phyloP scores from a whole-genome alignment of 2,888 invertebrate genomes.

The Perdita meconis region DNA sequence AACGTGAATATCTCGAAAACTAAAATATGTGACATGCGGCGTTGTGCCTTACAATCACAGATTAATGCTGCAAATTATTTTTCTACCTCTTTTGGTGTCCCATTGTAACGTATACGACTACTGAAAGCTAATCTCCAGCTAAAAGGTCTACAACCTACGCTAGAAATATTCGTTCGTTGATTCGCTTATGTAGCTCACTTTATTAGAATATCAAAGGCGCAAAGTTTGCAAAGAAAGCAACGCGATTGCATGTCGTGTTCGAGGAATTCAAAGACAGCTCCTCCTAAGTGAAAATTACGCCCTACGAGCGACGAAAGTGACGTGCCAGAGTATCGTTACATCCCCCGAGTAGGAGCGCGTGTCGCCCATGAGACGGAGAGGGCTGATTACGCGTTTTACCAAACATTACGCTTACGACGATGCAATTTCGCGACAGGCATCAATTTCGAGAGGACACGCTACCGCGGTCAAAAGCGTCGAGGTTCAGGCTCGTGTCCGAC shows the following conservation, averaged over 20 bases:
- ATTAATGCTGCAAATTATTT: too few relatives aligned
- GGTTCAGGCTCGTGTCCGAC: constrained; percentile 74
- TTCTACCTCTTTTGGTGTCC: too few relatives aligned
- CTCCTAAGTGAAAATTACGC: constrained; percentile 62
- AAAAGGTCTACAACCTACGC: too few relatives aligned
- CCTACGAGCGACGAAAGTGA: constrained; percentile 16
- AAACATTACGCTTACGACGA: constrained; percentile 73
- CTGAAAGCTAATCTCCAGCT: too few relatives aligned
- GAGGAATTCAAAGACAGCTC: constrained; percentile 34
- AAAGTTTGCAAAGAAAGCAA: background rate
- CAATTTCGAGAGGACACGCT: constrained; percentile 76
- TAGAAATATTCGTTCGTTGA: too few relatives aligned
- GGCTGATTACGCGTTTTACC: constrained; percentile 75
- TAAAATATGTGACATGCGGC: too few relatives aligned
- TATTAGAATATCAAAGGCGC: too few relatives aligned
- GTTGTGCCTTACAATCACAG: too few relatives aligned
- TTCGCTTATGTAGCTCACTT: too few relatives aligned
- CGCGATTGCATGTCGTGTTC: constrained; percentile 6
- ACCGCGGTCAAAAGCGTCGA: constrained; percentile 59
- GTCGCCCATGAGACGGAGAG: constrained; percentile 29
- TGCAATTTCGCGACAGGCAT: constrained; percentile 73
- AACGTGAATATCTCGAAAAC: too few relatives aligned
- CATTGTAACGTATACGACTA: too few relatives aligned
- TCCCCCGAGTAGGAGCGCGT: constrained; percentile 36
- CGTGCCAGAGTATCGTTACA: constrained; percentile 44